Percentiles rank a stretch among this genome's conserved stretches.
Evolutionary conservation across 2,113 vertebrate species (phyloP).

Genomic region (Uria lomvia): DNA sequence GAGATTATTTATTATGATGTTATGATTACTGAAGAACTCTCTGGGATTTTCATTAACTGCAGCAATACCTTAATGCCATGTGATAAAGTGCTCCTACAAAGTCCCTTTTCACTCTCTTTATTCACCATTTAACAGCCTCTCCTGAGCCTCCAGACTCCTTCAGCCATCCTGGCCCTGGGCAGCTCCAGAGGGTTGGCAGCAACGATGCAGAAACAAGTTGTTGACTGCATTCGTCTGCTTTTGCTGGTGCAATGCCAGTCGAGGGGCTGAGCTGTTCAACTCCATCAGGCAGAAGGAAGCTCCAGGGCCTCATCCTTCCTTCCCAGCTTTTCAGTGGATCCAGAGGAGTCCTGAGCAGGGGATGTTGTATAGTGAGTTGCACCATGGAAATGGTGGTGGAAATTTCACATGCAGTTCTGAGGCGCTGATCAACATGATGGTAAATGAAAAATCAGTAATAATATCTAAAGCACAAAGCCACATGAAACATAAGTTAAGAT

Average conservation of each 20-base stretch:
- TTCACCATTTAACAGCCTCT: not conserved
- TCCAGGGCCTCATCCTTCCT: not conserved
- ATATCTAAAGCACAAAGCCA: not conserved
- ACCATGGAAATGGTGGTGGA: not conserved
- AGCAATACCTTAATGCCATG: not conserved
- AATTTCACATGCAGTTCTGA: not conserved
- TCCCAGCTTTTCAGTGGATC: not conserved
- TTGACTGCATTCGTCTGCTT: accelerated
- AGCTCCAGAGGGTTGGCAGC: not conserved
- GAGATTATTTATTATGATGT: not conserved
- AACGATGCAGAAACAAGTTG: not conserved
- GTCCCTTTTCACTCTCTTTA: not conserved
- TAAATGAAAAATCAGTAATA: not conserved
- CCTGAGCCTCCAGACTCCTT: not conserved
- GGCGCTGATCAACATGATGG: accelerated
- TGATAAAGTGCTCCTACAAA: not conserved
- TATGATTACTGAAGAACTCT: not conserved
- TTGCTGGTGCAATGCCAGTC: not conserved
- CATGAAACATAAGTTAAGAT: not conserved
- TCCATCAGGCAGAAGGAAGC: not conserved
- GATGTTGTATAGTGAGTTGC: accelerated
- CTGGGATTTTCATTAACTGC: not conserved
- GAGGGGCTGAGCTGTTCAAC: not conserved
- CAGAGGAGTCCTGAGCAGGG: not conserved
- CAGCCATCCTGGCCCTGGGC: not conserved